Evolutionary conservation across 2,888 invertebrate species (phyloP), one percentile per base, ranked within the genome.

Genomic region (Diplazon laetatorius): DNA sequence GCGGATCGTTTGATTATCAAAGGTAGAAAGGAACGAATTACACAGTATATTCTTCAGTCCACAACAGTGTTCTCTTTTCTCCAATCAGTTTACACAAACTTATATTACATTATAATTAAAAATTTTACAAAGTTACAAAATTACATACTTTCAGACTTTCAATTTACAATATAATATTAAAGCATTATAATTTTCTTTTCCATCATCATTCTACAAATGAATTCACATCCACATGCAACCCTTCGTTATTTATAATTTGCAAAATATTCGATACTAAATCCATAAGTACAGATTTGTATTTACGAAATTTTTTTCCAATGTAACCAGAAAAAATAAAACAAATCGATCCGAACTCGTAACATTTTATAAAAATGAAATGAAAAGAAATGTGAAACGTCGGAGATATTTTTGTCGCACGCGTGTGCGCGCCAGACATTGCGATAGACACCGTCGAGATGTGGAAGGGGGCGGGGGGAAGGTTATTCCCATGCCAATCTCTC

Each of bases 381-480:
- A 65, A 37, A 14, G 18, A 5, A 14, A 20, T 22, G 16, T 55
- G 14, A 55, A 55, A 55, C 30, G 30, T 30, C 2, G 16, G 2
- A 14, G 16, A 66, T 30, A 6, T 30, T 2, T 30, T 2, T 30
- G 30, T 30, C n/a, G 30, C 6, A 6, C 6, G 30, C 6, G 30
- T 6, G 14, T 12, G 50, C 2, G 10, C 14, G 14, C 48, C 6
- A 48, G n/a, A 59, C 57, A 52, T 20, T 22, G 48, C 50, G 18
- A 65, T 66, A 52, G 50, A 52, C 42, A 66, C 37, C 50, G 65
- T n/a, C 50, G 20, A 52, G 52, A 52, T 66, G 52, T n/a, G n/a
- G n/a, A n/a, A n/a, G n/a, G n/a, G n/a, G n/a, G n/a, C n/a, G n/a
- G n/a, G n/a, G n/a, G n/a, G n/a, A n/a, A n/a, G 52, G 39, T 52